phyloP scores from a whole-genome alignment of 2,888 invertebrate genomes.

The Drosophila prolongata region DNA sequence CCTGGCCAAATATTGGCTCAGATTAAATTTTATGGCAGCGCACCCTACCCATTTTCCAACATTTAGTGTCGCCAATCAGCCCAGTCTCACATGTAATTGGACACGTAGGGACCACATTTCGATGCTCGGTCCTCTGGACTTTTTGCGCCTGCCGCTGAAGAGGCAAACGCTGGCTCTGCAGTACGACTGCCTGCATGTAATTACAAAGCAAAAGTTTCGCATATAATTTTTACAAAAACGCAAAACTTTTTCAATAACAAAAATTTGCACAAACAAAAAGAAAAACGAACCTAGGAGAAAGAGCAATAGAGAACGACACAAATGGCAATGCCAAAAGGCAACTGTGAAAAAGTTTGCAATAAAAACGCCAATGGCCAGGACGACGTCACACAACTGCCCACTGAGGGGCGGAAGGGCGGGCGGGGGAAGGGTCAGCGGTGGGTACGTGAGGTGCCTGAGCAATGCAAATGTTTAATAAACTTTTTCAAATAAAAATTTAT shows the following conservation, averaged over 20 bases:
- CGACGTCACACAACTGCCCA: constrained; percentile 54
- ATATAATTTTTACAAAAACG: constrained; percentile 68
- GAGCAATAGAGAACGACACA: constrained; percentile 27
- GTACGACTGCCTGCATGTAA: constrained; percentile 58
- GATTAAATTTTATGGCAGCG: constrained; percentile 55
- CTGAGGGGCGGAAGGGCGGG: constrained; percentile 7
- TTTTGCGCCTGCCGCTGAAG: constrained; percentile 9
- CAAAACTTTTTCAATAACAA: constrained; percentile 75
- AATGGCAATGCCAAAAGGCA: constrained; percentile 60
- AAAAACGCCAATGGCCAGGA: constrained; percentile 67
- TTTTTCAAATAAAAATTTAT: constrained; percentile 79
- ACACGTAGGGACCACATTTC: constrained; percentile 31
- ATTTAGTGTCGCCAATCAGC: constrained; percentile 25
- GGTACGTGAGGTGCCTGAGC: constrained; percentile 70
- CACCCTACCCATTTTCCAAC: not conserved
- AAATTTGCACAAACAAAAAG: constrained; percentile 53
- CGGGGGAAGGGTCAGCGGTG: not conserved
- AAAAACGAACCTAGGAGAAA: constrained; percentile 4
- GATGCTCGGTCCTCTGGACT: constrained; percentile 11
- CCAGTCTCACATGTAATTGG: constrained; percentile 33
- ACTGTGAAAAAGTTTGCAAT: constrained; percentile 69
- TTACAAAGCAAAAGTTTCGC: constrained; percentile 75
- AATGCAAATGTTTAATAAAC: constrained; percentile 78
- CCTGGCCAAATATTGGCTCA: constrained; percentile 59
- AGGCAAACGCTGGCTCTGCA: not conserved